Evolutionary conservation across 2,888 invertebrate genomes (phyloP), one percentile per base, ranked within the genome.

Genomic region (Nemurella pictetii): DNA sequence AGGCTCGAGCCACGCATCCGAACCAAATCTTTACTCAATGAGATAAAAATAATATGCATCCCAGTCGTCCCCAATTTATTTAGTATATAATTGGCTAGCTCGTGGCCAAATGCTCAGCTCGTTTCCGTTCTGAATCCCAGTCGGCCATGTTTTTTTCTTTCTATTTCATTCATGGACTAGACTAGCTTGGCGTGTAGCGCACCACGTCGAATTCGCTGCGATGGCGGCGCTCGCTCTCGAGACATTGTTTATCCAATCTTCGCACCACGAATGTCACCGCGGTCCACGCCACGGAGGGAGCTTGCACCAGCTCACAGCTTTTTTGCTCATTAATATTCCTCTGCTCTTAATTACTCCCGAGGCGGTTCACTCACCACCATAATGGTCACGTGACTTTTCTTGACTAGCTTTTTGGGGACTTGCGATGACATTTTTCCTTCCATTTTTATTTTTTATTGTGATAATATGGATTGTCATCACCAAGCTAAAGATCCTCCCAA

Each of bases 291-390:
- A 12, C 35, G 5, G 55, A 20, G 5, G 9, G 55, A n/a, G n/a
- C n/a, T n/a, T 55, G 9, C 55, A 55, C 55, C 9, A 55, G 55
- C 55, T 55, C 55, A 12, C 20, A 75, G 78, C 78, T 30, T 78
- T 78, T 78, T 78, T 78, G 28, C 78, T 78, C 78, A 78, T 78
- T 78, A 30, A 78, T 78, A 78, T 78, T 78, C 78, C n/a, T 25
- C n/a, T 2, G 20, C 30, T 78, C 30, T 15, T 78, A 78, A 78
- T 78, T 78, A 30, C 29, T 29, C 29, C 30, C 30, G 12, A 4
- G 78, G 75, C 75, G 27, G 75, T 2, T 4, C 75, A 12, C 55
- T 55, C 55, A 12, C 55, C 55, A 12, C 55, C 55, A 55, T 55
- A 20, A 2, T 12, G 3, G 55, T 20, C 55, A 55, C 55, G 55